phyloP scores from a whole-genome alignment of 2,888 invertebrate genomes.

The Heterodera filipjevi region DNA sequence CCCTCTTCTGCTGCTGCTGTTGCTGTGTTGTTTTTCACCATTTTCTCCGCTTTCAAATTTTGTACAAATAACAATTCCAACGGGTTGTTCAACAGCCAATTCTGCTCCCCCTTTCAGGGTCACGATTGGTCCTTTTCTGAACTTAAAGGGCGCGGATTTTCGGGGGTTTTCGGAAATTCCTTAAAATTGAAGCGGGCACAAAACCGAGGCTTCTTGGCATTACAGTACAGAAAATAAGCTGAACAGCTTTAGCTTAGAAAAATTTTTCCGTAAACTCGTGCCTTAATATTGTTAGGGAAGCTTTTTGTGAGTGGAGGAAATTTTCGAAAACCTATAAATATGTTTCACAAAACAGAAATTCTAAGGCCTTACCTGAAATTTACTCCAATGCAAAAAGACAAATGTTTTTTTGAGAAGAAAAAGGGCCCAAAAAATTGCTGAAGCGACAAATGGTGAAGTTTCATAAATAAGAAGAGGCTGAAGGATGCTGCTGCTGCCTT shows the following conservation, averaged over 20 bases:
- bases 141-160: too few species aligned
- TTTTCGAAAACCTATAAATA: not conserved
- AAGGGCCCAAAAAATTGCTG: not conserved
- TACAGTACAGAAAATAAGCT: too few species aligned
- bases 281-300: too few species aligned
- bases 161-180: too few species aligned
- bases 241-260: too few species aligned
- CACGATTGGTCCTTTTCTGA: too few species aligned
- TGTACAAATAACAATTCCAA: not conserved
- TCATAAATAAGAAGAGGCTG: not conserved
- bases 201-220: too few species aligned
- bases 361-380: not conserved
- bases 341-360: too few species aligned
- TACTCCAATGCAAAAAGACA: constrained; percentile 36
- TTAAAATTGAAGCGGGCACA: too few species aligned
- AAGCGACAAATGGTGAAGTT: not conserved
- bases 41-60: not conserved
- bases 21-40: not conserved
- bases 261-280: too few species aligned
- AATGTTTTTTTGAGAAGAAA: not conserved
- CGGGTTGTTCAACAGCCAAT: not conserved
- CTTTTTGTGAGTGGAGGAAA: too few species aligned
- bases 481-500: not conserved
- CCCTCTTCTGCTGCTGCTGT: too few species aligned
- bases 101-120: not conserved